Evolutionary conservation across 2,797 vertebrate species (phyloP).

Genomic region (Aldrovandia affinis): DNA sequence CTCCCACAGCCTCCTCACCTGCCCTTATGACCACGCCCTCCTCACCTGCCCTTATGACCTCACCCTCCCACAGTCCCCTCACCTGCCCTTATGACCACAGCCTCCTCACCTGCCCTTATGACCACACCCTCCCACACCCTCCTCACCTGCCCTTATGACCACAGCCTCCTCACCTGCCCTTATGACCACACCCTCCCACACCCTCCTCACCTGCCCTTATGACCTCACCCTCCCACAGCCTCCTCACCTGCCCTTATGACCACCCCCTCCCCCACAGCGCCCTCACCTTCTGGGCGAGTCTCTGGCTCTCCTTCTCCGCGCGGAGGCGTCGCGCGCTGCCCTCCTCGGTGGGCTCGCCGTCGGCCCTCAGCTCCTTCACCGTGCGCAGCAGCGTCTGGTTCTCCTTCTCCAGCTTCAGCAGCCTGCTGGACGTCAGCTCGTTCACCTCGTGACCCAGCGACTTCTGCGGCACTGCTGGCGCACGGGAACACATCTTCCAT

Average conservation of each 20-base stretch:
- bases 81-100: no score
- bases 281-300: constrained; percentile 85
- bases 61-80: no score
- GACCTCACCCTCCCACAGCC: no score
- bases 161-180: no score
- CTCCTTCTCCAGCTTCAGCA: constrained; percentile 96
- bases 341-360: constrained; percentile 73
- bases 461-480: constrained; percentile 82
- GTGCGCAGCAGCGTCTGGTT: constrained; percentile 93
- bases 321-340: constrained; percentile 77
- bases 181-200: no score
- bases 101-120: no score
- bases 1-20: no score
- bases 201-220: no score
- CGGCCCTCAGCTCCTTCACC: constrained; percentile 85
- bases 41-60: no score
- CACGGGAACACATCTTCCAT: neutral
- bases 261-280: neutral
- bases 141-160: no score
- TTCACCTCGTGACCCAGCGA: constrained; percentile 95
- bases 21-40: no score
- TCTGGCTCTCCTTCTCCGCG: constrained; percentile 89
- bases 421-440: constrained; percentile 91
- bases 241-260: neutral
- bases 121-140: no score